Percentiles rank a stretch among this genome's conserved stretches.
phyloP scores from a whole-genome alignment of 2,888 invertebrate genomes.

The Drosophila merina region DNA sequence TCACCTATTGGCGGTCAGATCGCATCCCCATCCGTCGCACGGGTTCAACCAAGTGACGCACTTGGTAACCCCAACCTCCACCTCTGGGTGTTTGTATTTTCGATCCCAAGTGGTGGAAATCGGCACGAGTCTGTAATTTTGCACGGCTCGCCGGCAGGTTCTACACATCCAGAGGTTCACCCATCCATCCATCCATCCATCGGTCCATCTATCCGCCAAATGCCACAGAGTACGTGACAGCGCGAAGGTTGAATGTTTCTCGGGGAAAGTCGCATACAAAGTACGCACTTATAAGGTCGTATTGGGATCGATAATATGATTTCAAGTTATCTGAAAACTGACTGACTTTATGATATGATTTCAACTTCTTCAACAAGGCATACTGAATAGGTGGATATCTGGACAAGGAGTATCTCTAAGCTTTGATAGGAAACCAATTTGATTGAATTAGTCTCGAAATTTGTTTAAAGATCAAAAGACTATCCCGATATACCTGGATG shows the following conservation, averaged over 20 bases:
- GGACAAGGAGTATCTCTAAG: too few species aligned
- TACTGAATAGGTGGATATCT: too few species aligned
- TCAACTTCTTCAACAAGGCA: too few species aligned
- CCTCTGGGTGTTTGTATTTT: constrained; percentile 3
- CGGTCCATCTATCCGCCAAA: constrained; percentile 12
- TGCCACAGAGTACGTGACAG: constrained; percentile 57
- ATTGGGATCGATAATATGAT: background rate
- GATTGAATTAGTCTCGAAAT: background rate
- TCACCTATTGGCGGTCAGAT: constrained; percentile 20
- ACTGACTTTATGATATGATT: too few species aligned
- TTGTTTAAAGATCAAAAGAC: background rate
- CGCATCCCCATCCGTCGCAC: constrained; percentile 14
- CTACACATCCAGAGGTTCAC: constrained; percentile 22
- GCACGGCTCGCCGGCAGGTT: constrained; percentile 45
- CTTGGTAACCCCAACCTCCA: constrained; percentile 24
- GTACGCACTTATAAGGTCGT: background rate
- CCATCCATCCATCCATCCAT: constrained; percentile 15
- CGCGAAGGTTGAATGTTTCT: constrained; percentile 29
- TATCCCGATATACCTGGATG: background rate
- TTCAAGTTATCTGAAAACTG: background rate
- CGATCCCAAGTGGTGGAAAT: constrained; percentile 17
- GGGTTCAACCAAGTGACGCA: constrained; percentile 40
- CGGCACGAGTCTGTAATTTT: constrained; percentile 52
- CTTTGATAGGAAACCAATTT: background rate
- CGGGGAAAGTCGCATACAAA: background rate